Evolutionary conservation across 23 tunicate species (phyloP), one percentile per base, ranked within the genome.

Genomic region (Trididemnum nubilum): DNA sequence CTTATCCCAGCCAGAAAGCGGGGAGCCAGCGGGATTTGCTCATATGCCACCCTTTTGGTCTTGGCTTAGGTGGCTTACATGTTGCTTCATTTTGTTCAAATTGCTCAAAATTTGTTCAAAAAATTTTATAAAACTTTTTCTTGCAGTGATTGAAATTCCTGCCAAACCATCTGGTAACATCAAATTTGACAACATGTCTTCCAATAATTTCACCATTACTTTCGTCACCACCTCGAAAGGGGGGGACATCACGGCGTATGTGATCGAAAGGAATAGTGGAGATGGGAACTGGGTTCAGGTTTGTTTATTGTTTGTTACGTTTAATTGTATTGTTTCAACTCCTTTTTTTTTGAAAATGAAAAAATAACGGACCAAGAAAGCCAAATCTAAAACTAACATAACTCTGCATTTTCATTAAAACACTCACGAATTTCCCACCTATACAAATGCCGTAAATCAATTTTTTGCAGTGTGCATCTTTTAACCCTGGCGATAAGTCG

Each of bases 161-260:
- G 25, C 89, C 0, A 93, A 93, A 67, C 98, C 98, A 5, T 88
- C 91, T 35, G 98, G 98, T 12, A 93, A 84, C 75, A 88, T 93
- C 79, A 93, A 88, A 80, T 93, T 93, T 71, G 90, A 93, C 80
- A 93, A 77, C 81, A 93, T 93, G 98, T 71, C 98, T n/a, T 80
- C 90, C 28, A 93, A 93, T 66, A 81, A 84, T 52, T 93, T 93
- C 73, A 73, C 71, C 5, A 82, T 93, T 22, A 60, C 88, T 0
- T 82, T 88, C 36, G 50, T 93, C 21, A 93, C 93, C 0, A 90
- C 91, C 1, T 64, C 79, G n/a, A 80, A 81, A 51, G 80, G 80
- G 19, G 77, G 33, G 0, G 80, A 64, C 38, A 65, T 82, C 26
- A 60, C 52, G 2, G 34, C 78, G 2, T 93, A 93, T 61, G 2